Evolutionary conservation across 2,888 invertebrate species (phyloP).

Genomic region (Gastrophysa polygoni): DNA sequence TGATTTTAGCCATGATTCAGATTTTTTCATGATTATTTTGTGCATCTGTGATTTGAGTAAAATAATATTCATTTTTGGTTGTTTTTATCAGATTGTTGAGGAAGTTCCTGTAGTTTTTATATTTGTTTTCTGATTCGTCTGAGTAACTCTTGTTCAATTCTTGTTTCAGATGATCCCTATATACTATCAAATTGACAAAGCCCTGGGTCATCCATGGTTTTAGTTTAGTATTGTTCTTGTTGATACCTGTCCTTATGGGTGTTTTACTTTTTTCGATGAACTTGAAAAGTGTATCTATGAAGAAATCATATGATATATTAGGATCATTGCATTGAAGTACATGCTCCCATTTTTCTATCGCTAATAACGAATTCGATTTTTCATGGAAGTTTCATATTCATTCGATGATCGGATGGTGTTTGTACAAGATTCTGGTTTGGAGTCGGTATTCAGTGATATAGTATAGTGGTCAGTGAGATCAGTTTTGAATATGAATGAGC

Average conservation of each 20-base stretch:
- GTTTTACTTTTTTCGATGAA: not conserved
- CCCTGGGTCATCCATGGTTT: not conserved
- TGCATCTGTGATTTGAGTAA: not conserved
- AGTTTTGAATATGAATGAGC: too few relatives aligned
- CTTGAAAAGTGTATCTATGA: not conserved
- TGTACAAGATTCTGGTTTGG: too few relatives aligned
- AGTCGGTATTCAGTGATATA: not conserved
- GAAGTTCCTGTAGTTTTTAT: not conserved
- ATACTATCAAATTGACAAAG: not conserved
- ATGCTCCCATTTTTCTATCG: not conserved
- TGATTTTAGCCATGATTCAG: not conserved
- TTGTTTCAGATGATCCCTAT: not conserved
- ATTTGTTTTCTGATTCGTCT: not conserved
- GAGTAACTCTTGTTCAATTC: not conserved
- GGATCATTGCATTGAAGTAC: too few relatives aligned
- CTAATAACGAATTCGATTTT: not conserved
- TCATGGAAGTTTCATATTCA: not conserved
- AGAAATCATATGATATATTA: not conserved
- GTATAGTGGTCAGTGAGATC: too few relatives aligned
- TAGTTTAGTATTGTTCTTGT: not conserved
- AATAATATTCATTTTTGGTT: slow-evolving; percentile 1
- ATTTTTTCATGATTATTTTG: slow-evolving; percentile 8
- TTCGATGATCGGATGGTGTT: too few relatives aligned
- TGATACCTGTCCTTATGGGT: not conserved
- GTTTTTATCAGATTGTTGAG: not conserved